Evolutionary conservation across 2,113 vertebrate species (phyloP).

Genomic region (Microtus richardsoni): DNA sequence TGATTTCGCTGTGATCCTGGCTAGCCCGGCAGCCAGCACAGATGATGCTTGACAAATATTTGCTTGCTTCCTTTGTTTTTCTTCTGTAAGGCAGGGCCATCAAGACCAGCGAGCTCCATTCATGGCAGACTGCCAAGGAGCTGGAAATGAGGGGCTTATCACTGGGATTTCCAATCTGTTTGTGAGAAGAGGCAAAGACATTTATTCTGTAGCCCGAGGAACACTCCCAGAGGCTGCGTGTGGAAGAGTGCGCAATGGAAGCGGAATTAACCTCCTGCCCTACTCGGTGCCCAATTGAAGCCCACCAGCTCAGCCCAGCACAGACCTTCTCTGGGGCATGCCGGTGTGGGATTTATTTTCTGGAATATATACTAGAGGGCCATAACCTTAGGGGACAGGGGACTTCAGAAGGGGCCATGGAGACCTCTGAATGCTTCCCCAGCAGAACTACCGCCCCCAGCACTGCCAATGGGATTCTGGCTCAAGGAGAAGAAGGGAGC

Average conservation of each 20-base stretch:
- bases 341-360: not conserved
- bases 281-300: not conserved
- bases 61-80: constrained; percentile 51
- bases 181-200: constrained; percentile 41
- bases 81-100: constrained; percentile 18
- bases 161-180: constrained; percentile 53
- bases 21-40: not conserved
- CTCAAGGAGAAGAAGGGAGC: not conserved
- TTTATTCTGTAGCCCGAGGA: constrained; percentile 51
- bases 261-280: constrained; percentile 48
- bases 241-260: constrained; percentile 22
- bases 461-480: not conserved
- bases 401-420: not conserved
- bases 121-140: constrained; percentile 51
- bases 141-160: constrained; percentile 67
- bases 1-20: not conserved
- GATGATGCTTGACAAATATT: not conserved
- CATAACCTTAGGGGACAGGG: not conserved
- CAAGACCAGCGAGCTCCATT: not conserved
- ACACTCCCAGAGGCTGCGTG: not conserved
- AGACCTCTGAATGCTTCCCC: not conserved
- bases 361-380: not conserved
- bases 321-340: not conserved
- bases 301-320: not conserved
- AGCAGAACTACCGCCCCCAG: not conserved